Evolutionary conservation across 2,113 vertebrate species (phyloP).

Genomic region (Petroica traversi): DNA sequence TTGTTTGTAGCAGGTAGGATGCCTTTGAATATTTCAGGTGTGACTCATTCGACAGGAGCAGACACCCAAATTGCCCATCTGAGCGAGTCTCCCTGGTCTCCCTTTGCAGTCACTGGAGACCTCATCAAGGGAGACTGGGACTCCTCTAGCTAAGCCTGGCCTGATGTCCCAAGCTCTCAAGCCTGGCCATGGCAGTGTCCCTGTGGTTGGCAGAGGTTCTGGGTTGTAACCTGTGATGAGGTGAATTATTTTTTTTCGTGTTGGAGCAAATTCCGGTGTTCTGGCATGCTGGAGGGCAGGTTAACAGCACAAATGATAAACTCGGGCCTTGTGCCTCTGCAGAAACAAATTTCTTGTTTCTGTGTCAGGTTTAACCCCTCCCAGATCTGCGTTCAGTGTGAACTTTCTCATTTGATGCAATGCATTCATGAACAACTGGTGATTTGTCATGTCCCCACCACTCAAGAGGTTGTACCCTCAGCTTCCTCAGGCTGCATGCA

Average conservation of each 20-base stretch:
- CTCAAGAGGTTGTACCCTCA: neutral
- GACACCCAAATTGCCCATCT: slow-evolving; percentile 34
- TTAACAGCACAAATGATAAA: neutral
- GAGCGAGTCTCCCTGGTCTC: neutral
- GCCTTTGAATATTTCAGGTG: slow-evolving; percentile 37
- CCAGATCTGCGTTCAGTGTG: neutral
- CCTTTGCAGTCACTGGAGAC: neutral
- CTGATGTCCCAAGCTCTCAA: rapidly evolving
- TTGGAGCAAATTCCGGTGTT: neutral
- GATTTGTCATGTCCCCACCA: neutral
- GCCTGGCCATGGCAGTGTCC: neutral
- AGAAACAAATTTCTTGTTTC: neutral
- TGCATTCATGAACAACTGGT: neutral
- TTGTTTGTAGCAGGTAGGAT: neutral
- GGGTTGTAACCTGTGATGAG: neutral
- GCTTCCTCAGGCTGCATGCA: rapidly evolving
- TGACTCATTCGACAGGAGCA: neutral
- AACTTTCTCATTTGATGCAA: neutral
- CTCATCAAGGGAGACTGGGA: neutral
- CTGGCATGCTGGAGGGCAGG: rapidly evolving
- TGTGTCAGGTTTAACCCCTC: neutral
- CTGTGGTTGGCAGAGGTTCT: neutral
- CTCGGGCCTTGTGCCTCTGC: neutral
- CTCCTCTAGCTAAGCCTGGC: neutral
- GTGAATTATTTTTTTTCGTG: neutral